Conservation (phyloP, 37 sponge, comb jelly and placozoan species). For the Ianthella basta region DNA sequence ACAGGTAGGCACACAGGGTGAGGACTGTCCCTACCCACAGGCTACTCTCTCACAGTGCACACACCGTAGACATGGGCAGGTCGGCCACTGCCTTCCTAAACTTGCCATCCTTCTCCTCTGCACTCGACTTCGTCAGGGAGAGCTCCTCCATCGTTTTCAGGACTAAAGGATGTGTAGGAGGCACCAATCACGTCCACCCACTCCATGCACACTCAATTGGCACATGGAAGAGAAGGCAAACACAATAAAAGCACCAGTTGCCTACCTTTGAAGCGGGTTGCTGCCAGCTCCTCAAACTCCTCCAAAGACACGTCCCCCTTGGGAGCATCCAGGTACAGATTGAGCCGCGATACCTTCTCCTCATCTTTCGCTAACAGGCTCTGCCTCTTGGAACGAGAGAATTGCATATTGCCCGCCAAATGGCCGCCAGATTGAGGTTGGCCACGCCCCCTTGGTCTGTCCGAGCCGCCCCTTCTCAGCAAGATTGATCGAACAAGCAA, state of each 20-base stretch:
- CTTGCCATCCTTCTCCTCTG: not conserved
- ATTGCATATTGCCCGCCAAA: constrained; percentile 3
- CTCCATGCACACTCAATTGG: too few species aligned
- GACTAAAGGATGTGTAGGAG: not conserved
- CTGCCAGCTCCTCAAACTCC: constrained; percentile 78
- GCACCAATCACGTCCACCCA: too few species aligned
- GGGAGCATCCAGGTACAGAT: constrained; percentile 84
- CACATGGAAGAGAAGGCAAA: too few species aligned
- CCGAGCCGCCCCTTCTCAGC: not conserved
- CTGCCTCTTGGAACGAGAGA: not conserved
- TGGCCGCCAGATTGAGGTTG: not conserved
- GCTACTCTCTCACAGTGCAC: not conserved
- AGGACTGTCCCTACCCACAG: too few species aligned
- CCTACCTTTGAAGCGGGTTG: constrained; percentile 73
- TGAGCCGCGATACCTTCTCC: not conserved
- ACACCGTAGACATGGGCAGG: not conserved
- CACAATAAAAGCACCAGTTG: too few species aligned
- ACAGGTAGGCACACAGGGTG: not conserved
- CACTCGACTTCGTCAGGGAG: not conserved
- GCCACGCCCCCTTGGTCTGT: not conserved
- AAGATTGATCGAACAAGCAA: too few species aligned
- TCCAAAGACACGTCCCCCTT: constrained; percentile 59
- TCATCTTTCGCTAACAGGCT: not conserved
- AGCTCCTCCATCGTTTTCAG: not conserved
- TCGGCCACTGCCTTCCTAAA: not conserved